Percentiles rank a stretch among this genome's conserved stretches.
Evolutionary conservation across 2,113 vertebrate genomes (phyloP).

Genomic region (Saiga tatarica): DNA sequence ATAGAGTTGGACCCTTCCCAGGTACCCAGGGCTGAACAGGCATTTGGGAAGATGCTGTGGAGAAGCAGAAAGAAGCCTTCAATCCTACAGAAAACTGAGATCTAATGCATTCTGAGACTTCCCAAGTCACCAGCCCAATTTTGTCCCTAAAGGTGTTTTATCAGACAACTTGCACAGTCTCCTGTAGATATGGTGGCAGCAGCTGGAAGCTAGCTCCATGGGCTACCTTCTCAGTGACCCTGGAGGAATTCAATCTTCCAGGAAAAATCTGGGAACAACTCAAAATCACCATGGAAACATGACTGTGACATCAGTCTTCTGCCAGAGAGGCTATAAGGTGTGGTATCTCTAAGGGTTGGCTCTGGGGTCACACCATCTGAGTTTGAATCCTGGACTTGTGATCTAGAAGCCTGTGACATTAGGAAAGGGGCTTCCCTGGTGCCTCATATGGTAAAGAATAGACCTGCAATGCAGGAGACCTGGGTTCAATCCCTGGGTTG

Average conservation of each 20-base stretch:
- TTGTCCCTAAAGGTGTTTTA: neutral
- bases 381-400: neutral
- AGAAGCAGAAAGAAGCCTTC: neutral
- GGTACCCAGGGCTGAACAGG: neutral
- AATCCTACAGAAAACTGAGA: neutral
- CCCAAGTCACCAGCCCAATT: neutral
- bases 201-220: neutral
- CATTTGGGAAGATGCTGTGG: neutral
- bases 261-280: neutral
- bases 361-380: neutral
- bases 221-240: neutral
- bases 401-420: neutral
- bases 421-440: neutral
- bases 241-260: neutral
- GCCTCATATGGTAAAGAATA: neutral
- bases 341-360: neutral
- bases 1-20: neutral
- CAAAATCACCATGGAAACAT: conserved; percentile 24
- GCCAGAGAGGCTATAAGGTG: neutral
- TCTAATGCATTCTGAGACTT: neutral
- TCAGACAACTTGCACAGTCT: neutral
- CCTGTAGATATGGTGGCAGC: neutral
- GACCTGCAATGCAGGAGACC: neutral
- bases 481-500: neutral
- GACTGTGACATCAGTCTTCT: neutral